These are phyloP conservation scores for Bacillus rossius DNA, from an alignment of 1,140 invertebrate species.

Conservation along the genomic window DNA sequence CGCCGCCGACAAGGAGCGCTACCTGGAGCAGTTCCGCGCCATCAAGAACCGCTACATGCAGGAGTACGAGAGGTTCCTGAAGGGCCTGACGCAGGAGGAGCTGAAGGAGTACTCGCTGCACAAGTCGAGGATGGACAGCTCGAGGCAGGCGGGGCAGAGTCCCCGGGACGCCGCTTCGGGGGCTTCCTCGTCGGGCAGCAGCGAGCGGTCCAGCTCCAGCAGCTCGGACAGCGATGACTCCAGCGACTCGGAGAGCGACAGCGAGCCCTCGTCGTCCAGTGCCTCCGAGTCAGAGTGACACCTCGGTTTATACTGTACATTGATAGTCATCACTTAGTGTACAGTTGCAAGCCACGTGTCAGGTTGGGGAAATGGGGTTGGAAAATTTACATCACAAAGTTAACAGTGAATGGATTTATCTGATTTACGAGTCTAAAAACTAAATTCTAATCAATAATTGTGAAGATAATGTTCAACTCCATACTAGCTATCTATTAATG, in stretches of 20 bases:
- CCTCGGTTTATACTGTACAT: too few species aligned
- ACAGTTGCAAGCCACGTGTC: too few species aligned
- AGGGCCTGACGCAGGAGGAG: constrained; percentile 36
- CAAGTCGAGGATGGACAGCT: constrained; percentile 12
- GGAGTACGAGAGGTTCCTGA: constrained; percentile 42
- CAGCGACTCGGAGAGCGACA: constrained; percentile 1
- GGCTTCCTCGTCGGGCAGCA: constrained; percentile 11
- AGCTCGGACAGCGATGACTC: constrained; percentile 7
- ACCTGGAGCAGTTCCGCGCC: constrained; percentile 33
- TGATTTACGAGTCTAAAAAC: too few species aligned
- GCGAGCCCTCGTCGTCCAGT: constrained; percentile 10
- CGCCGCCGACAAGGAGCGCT: constrained; percentile 34
- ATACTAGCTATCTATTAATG: too few species aligned
- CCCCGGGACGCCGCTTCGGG: constrained; percentile 3
- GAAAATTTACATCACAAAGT: too few species aligned
- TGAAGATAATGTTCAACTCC: too few species aligned
- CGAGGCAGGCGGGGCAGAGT: neutral
- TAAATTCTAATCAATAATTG: too few species aligned
- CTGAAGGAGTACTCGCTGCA: constrained; percentile 31
- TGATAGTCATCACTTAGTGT: too few species aligned
- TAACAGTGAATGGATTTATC: too few species aligned
- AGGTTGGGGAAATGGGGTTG: too few species aligned
- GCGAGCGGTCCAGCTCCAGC: neutral
- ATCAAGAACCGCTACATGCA: constrained; percentile 39
- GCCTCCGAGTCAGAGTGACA: constrained; percentile 12